Conservation (phyloP, 1,140 invertebrate species). For the Steinernema khuongi region DNA sequence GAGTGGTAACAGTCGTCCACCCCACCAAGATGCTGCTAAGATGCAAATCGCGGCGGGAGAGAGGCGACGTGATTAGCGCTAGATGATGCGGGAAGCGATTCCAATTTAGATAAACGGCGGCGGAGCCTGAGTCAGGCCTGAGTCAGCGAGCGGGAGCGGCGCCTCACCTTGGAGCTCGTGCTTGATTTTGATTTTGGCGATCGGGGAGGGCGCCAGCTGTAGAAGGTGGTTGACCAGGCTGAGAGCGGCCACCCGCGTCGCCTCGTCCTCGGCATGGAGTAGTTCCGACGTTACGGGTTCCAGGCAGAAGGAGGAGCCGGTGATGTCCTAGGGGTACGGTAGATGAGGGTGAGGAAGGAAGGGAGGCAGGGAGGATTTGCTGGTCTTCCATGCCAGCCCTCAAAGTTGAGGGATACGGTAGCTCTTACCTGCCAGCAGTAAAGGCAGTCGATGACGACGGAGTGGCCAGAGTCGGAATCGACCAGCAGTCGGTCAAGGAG, state of each 20-base stretch:
- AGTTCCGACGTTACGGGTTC: background rate
- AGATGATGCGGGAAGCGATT: slow-evolving; percentile 9
- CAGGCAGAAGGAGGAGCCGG: background rate
- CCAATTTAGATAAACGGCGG: slow-evolving; percentile 3
- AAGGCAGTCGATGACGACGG: background rate
- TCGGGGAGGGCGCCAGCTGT: background rate
- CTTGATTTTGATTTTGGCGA: slow-evolving; percentile 14
- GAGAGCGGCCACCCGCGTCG: background rate
- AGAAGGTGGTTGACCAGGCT: background rate
- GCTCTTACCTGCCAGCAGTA: slow-evolving; percentile 8
- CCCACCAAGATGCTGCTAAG: no score
- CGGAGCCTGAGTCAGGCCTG: slow-evolving; percentile 6
- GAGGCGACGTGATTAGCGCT: background rate
- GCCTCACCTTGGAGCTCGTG: background rate
- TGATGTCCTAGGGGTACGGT: background rate
- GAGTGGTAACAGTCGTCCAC: no score
- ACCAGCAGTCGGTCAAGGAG: background rate
- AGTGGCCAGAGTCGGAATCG: background rate
- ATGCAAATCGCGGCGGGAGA: background rate
- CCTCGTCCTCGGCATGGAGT: background rate
- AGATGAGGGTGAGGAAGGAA: no score
- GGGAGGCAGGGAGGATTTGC: no score
- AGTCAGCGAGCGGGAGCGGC: background rate
- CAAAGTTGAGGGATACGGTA: background rate
- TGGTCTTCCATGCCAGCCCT: no score